Conservation (phyloP, 2,888 invertebrate genomes). For the Sabellastarte sp. region DNA sequence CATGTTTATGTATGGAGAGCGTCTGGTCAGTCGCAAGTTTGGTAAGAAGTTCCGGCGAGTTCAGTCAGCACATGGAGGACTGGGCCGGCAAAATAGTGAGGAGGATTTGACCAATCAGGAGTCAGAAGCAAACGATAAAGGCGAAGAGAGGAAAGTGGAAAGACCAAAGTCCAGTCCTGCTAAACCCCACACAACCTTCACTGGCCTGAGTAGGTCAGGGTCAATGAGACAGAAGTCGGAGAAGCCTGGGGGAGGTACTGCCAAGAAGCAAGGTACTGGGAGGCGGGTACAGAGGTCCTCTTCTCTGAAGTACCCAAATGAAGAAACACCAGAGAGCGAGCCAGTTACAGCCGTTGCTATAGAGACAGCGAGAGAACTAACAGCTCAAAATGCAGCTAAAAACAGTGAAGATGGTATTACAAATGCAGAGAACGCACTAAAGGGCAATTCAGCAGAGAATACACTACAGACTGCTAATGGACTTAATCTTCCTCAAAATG, state of each 20-base stretch:
- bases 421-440: too few relatives aligned
- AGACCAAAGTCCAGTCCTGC: background rate
- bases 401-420: background rate
- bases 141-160: background rate
- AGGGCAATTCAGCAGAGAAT: too few relatives aligned
- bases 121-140: background rate
- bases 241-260: background rate
- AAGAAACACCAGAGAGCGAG: background rate
- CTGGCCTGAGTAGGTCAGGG: too few relatives aligned
- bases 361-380: background rate
- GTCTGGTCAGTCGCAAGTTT: conserved; percentile 42
- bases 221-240: too few relatives aligned
- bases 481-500: too few relatives aligned
- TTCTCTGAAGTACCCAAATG: too few relatives aligned
- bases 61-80: background rate
- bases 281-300: too few relatives aligned
- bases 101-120: background rate
- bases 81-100: background rate
- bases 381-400: background rate
- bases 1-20: conserved; percentile 49
- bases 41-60: conserved; percentile 36
- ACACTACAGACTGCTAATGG: too few relatives aligned
- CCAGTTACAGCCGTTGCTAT: background rate
- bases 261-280: background rate
- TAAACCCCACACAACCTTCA: too few relatives aligned